These are phyloP conservation scores for Mycetomoellerius zeteki DNA, from an alignment of 1,140 invertebrate species.

Conservation along the genomic window DNA sequence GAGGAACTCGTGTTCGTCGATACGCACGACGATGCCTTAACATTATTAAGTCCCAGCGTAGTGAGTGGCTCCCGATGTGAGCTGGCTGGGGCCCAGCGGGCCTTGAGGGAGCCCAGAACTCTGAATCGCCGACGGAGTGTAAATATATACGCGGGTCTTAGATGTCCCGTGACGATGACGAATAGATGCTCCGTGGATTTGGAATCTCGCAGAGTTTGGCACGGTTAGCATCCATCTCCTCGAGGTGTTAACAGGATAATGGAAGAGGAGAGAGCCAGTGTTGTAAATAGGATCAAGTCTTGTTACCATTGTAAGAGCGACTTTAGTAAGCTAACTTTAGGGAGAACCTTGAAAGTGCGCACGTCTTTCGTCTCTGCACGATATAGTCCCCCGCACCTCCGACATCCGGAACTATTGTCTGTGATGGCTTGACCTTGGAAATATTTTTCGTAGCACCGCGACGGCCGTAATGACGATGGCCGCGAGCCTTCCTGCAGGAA, in stretches of 20 bases:
- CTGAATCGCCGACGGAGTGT: conserved; percentile 63
- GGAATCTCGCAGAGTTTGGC: not conserved
- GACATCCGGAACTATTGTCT: conserved; percentile 73
- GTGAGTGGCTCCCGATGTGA: conserved; percentile 43
- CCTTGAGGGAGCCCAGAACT: conserved; percentile 45
- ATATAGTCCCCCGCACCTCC: conserved; percentile 63
- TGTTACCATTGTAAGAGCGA: conserved; percentile 81
- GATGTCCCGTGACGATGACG: conserved; percentile 46
- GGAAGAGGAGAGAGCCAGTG: conserved; percentile 41
- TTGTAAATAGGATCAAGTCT: conserved; percentile 82
- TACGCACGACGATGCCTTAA: conserved; percentile 74
- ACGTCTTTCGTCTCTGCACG: conserved; percentile 64
- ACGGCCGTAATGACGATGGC: conserved; percentile 51
- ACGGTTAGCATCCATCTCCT: not conserved
- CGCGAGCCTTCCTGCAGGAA: conserved; percentile 55
- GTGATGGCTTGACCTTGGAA: conserved; percentile 74
- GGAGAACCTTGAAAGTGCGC: conserved; percentile 68
- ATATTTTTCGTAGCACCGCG: conserved; percentile 73
- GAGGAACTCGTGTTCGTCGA: conserved; percentile 67
- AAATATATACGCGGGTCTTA: conserved; percentile 64
- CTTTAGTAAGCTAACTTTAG: conserved; percentile 74
- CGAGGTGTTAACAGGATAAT: conserved; percentile 39
- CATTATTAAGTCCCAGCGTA: conserved; percentile 66
- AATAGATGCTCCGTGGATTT: conserved; percentile 22
- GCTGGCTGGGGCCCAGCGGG: conserved; percentile 24